Evolutionary conservation across 2,888 invertebrate species (phyloP).

Genomic region (Mesochorus sp.): DNA sequence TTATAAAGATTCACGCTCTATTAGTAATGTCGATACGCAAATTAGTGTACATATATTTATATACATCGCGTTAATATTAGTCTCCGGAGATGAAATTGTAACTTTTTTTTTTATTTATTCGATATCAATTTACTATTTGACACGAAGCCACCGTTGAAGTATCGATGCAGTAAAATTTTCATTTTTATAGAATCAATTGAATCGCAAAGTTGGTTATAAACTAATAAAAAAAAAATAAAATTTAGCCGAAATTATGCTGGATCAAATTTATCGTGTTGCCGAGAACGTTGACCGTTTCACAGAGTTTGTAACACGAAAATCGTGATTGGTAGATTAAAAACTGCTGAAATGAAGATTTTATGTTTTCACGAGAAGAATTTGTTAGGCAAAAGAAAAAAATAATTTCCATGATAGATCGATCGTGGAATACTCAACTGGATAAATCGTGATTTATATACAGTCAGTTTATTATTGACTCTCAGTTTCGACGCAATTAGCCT

Average conservation of each 20-base stretch:
- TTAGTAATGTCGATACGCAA: conserved; percentile 28
- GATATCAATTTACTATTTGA: too few relatives aligned
- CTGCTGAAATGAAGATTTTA: background rate
- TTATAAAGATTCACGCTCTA: conserved; percentile 40
- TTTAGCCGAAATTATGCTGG: too few relatives aligned
- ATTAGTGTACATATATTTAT: background rate
- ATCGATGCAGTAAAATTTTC: too few relatives aligned
- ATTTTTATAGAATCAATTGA: too few relatives aligned
- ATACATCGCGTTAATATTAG: background rate
- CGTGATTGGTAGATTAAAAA: background rate
- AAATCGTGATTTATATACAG: background rate
- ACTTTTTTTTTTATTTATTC: too few relatives aligned
- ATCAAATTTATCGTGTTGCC: too few relatives aligned
- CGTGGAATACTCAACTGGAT: conserved; percentile 40
- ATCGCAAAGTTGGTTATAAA: too few relatives aligned
- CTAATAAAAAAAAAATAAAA: too few relatives aligned
- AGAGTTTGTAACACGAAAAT: too few relatives aligned
- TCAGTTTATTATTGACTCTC: conserved; percentile 6
- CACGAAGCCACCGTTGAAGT: too few relatives aligned
- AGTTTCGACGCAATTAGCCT: conserved; percentile 39
- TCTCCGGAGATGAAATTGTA: conserved; percentile 1
- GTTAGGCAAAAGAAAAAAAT: background rate
- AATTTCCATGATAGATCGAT: conserved; percentile 28
- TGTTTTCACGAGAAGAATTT: background rate
- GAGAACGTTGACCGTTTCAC: too few relatives aligned